Evolutionary conservation across 2,888 invertebrate species (phyloP), one percentile per base, ranked within the genome.

Genomic region (Sminthurinus aureus): DNA sequence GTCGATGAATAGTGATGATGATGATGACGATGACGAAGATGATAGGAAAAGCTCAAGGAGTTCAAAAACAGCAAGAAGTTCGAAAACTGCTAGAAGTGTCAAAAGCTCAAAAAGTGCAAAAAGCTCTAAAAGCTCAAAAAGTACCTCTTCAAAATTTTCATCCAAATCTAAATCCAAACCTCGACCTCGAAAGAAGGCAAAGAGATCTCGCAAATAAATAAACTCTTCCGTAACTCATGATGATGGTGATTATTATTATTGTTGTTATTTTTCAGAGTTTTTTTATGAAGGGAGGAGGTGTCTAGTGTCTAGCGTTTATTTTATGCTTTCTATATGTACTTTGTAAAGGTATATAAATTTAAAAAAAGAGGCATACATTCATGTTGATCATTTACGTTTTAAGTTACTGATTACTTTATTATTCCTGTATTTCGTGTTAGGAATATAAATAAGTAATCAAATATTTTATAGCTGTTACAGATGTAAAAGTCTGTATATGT

Each of bases 21-120:
- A 83, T 24, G 84, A 85, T 64, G 82, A 83, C 69, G 84, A 82
- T 12, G 85, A 85, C 64, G 82, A 83, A 1, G 83, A 84, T 22
- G 52, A 50, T 66, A 11, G 22, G 78, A 38, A 38, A 38, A 38
- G 38, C 38, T 51, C 20, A 18, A 74, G 38, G 26, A 74, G 74
- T 74, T 9, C 51, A n/a, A 58, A 64, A 51, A 24, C 64, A 15
- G 12, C 67, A 66, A 50, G 20, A 38, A 79, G 79, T 20, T 22
- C 64, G 2, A 78, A 58, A 58, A 78, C n/a, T 0, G 52, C 11
- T 22, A 58, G 20, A 51, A 71, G 38, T 38, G 11, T 58, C 74
- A 76, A 67, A 64, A 64, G 26, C 6, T 26, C 66, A 20, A 15
- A 38, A 22, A 79, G 38, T 18, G 24, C 22, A 22, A 79, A 13